phyloP scores from a whole-genome alignment of 2,797 vertebrate species.

The Gymnopithys bicolor region DNA sequence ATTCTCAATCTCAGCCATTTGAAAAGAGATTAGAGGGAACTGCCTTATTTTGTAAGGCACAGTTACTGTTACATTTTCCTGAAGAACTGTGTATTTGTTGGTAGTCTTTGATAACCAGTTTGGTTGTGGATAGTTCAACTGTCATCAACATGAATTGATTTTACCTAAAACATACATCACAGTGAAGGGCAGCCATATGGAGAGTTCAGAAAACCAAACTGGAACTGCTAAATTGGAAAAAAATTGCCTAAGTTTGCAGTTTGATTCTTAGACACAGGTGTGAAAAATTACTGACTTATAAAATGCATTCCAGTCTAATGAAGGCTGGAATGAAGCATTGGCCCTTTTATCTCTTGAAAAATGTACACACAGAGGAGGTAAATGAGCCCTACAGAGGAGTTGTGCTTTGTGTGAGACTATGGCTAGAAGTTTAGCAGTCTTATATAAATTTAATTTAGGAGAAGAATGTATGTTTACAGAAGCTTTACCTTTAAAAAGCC shows the following conservation, averaged over 20 bases:
- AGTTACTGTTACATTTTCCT: fast-evolving
- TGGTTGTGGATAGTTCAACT: neutral
- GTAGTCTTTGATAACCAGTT: neutral
- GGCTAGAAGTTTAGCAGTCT: neutral
- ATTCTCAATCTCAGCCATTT: neutral
- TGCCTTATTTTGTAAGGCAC: neutral
- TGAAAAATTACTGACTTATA: neutral
- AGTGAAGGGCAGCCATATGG: neutral
- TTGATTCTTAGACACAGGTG: neutral
- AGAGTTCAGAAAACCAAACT: neutral
- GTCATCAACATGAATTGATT: neutral
- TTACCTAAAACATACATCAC: neutral
- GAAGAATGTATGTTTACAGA: neutral
- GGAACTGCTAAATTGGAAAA: neutral
- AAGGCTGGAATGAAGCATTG: neutral
- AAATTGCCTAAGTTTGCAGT: neutral
- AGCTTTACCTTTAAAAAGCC: neutral
- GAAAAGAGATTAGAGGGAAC: neutral
- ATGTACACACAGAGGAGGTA: neutral
- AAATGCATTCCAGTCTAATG: neutral
- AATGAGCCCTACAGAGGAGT: neutral
- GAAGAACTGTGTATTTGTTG: neutral
- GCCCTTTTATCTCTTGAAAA: neutral
- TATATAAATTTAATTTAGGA: neutral
- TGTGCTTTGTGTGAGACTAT: neutral